Evolutionary conservation across 2,113 vertebrate genomes (phyloP), one percentile per base, ranked within the genome.

Genomic region (Erythrocebus patas): DNA sequence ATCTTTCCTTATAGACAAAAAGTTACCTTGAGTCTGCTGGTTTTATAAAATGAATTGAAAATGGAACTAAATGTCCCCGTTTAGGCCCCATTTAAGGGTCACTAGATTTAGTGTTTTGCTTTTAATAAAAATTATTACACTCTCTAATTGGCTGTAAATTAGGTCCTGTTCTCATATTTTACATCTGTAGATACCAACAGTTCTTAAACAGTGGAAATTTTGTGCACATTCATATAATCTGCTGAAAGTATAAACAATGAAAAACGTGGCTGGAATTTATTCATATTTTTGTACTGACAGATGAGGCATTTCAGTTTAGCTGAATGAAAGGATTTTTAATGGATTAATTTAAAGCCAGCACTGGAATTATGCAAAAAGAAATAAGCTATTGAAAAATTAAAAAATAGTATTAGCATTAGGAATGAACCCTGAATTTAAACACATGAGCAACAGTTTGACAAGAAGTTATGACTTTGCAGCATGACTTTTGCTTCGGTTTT

Each of bases 261-360:
- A 73, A 68, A 95, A 90, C 61, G 84, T 94, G 73, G 2, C 68
- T 89, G 85, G 27, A 89, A 96, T 82, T 93, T 92, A 93, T 96
- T 97, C 90, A 91, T 96, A 82, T 92, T 97, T 96, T 89, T 93
- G 23, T 85, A 70, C 40, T 90, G 80, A 92, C 80, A 89, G 52
- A 95, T 68, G 81, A 96, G 45, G 25, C 59, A 96, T 86, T 97
- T 97, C 80, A 92, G 45, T 85, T 97, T 97, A 94, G 55, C 43
- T 95, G 92, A 96, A 93, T 97, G 89, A 82, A 94, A 95, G n/a
- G 25, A 88, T 25, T 96, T 97, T 92, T 84, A 93, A 73, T 45
- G 79, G 55, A 93, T 82, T 93, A 96, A 92, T 94, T 95, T 88
- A 95, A 97, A 90, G 72, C 20, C 92, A 94, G 87, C 61, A 82